Evolutionary conservation across 2,113 vertebrate species (phyloP), one percentile per base, ranked within the genome.

Genomic region (Erythrocercus mccallii): DNA sequence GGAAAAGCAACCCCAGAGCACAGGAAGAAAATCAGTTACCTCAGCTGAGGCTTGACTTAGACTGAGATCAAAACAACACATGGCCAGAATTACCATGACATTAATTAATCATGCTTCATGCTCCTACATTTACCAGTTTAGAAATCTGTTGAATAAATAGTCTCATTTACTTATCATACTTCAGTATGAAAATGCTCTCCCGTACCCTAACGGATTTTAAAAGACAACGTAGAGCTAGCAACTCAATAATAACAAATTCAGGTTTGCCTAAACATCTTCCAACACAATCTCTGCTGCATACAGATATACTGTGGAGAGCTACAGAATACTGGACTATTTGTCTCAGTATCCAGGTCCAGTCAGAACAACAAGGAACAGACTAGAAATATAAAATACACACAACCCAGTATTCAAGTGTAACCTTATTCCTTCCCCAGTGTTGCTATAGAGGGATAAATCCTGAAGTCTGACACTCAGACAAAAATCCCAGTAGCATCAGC

Each of bases 1-100:
- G 95, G 94, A 97, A 97, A 96, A 51, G 94, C 44, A 97, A 93
- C 73, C 88, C 97, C 97, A 95, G 91, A 97, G 95, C 92, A 98
- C 83, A 98, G 81, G 95, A 97, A 96, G 87, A 95, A 97, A 84
- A 97, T 93, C 33, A 97, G 96, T 91, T 62, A 88, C 70, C 86
- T 94, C 89, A 96, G 56, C 64, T 71, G 92, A 87, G 64, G 68
- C 45, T 73, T 88, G 82, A 57, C 68, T 85, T 81, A 56, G 44
- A 80, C 50, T 91, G 65, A 91, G 33, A 85, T 76, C 80, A 94
- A 97, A 96, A 92, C 53, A 65, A 80, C 45, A 73, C 58, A 50
- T 15, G 50, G 62, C 12, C 72, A 90, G 64, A 88, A 92, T 42
- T 30, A 71, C 22, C 15, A 42, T 10, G 4, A 88, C 35, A 51